These are phyloP conservation scores for Formica exsecta DNA, from an alignment of 1,140 invertebrate genomes.

Conservation along the genomic window DNA sequence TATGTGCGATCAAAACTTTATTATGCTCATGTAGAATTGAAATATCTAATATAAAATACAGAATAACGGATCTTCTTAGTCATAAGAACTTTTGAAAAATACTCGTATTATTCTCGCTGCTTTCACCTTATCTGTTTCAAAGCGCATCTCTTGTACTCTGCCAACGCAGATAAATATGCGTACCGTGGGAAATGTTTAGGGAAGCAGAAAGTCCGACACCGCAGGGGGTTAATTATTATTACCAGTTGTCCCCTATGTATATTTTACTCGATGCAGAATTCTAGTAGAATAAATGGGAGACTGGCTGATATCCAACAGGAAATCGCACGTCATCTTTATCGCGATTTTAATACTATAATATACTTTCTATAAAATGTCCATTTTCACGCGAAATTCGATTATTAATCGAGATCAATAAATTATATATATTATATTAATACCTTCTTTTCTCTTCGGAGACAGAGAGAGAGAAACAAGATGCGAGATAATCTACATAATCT, in stretches of 20 bases:
- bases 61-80: not conserved
- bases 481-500: slow-evolving; percentile 26
- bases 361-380: not conserved
- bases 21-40: not conserved
- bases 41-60: not conserved
- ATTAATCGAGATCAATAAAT: slow-evolving; percentile 41
- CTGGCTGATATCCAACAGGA: not conserved
- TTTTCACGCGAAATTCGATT: not conserved
- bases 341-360: slow-evolving; percentile 25
- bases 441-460: not conserved
- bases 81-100: not conserved
- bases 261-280: not conserved
- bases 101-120: not conserved
- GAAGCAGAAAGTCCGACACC: not conserved
- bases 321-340: slow-evolving; percentile 40
- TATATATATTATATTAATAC: too few relatives aligned
- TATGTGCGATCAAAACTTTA: not conserved
- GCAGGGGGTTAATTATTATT: slow-evolving; percentile 35
- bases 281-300: slow-evolving; percentile 5
- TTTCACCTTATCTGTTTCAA: not conserved
- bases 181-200: not conserved
- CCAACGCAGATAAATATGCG: not conserved
- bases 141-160: not conserved
- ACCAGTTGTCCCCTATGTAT: slow-evolving; percentile 3
- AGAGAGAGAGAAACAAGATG: too few relatives aligned